A percentile compares a stretch with the other conserved stretches of the same genome.
Conservation (phyloP, 2,113 vertebrate species). For the Erinaceus europaeus region DNA sequence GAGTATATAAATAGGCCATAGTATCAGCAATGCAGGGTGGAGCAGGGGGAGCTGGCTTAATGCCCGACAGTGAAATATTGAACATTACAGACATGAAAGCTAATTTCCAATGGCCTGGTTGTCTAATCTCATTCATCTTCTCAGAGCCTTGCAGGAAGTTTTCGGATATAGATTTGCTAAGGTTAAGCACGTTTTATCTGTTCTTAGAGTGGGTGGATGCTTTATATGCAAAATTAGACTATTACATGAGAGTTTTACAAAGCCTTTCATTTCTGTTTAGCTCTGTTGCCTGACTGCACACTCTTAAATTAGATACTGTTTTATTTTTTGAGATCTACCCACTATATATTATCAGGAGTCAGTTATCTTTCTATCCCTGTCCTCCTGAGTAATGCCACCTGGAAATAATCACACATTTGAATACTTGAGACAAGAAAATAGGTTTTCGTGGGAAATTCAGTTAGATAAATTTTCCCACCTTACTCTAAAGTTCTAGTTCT, state of each 20-base stretch:
- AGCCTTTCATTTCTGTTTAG: constrained; percentile 60
- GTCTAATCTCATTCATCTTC: background rate
- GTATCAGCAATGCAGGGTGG: too few relatives aligned
- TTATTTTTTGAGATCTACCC: constrained; percentile 27
- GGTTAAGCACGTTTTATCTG: constrained; percentile 48
- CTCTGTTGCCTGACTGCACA: constrained; percentile 63
- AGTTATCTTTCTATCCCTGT: constrained; percentile 38
- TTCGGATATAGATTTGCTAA: constrained; percentile 12
- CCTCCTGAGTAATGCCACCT: background rate
- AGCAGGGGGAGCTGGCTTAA: too few relatives aligned
- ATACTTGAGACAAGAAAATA: background rate
- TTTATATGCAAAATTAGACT: constrained; percentile 58
- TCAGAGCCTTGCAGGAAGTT: constrained; percentile 34
- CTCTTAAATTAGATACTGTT: constrained; percentile 65
- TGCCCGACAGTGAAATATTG: too few relatives aligned
- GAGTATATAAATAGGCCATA: too few relatives aligned
- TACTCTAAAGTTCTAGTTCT: too few relatives aligned
- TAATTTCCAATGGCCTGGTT: background rate
- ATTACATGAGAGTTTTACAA: constrained; percentile 47
- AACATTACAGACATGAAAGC: background rate
- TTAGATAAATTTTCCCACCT: background rate
- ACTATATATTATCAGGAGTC: background rate
- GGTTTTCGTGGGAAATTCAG: background rate
- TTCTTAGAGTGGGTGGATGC: constrained; percentile 43
- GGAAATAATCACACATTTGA: constrained; percentile 44